Evolutionary conservation across 2,113 vertebrate genomes (phyloP).

Genomic region (Corythaixoides concolor): DNA sequence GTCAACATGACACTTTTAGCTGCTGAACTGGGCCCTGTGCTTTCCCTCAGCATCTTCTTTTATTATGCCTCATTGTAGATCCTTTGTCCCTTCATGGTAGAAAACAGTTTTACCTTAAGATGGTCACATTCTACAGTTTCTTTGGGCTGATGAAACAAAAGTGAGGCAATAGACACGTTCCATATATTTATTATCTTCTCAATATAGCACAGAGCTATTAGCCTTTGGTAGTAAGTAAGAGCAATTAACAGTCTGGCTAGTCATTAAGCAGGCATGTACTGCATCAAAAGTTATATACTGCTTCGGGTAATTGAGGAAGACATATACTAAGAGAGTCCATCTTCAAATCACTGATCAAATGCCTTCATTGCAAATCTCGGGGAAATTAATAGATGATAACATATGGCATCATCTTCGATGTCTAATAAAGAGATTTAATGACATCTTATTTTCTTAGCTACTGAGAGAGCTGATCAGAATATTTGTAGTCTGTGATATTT

Average conservation of each 20-base stretch:
- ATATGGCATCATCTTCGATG: neutral
- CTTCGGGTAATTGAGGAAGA: neutral
- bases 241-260: neutral
- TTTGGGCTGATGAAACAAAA: neutral
- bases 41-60: neutral
- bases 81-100: neutral
- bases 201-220: neutral
- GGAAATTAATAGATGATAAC: neutral
- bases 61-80: neutral
- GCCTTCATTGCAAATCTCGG: neutral
- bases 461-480: neutral
- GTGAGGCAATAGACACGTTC: neutral
- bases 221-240: neutral
- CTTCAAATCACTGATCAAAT: neutral
- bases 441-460: neutral
- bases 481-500: neutral
- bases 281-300: neutral
- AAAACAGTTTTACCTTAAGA: neutral
- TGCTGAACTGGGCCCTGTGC: accelerated
- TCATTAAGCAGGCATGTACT: neutral
- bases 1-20: neutral
- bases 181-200: neutral
- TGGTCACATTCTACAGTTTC: neutral
- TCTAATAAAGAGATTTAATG: neutral
- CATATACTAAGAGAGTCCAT: neutral